A percentile compares a stretch with the other conserved stretches of the same genome.
Conservation (phyloP, 2,113 vertebrate genomes). For the Zapus hudsonius region DNA sequence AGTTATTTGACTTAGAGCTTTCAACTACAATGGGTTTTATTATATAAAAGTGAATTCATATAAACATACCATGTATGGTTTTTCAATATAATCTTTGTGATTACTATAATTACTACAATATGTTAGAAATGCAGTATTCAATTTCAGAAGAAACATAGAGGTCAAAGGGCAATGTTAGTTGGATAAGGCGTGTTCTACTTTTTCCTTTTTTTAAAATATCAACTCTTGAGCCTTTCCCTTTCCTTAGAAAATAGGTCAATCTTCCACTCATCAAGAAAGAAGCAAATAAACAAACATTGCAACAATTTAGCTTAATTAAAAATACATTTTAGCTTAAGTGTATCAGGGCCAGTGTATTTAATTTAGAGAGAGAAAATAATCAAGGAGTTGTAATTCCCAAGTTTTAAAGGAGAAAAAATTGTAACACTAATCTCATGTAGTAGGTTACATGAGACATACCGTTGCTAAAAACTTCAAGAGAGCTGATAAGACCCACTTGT, state of each 20-base stretch:
- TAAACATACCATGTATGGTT: not conserved
- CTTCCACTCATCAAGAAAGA: not conserved
- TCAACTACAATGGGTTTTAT: not conserved
- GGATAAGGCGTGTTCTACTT: not conserved
- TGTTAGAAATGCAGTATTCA: not conserved
- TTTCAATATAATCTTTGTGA: not conserved
- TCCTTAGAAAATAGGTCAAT: conserved; percentile 25
- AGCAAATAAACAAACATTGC: conserved; percentile 53
- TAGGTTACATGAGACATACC: not conserved
- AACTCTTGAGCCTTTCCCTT: not conserved
- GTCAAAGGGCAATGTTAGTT: not conserved
- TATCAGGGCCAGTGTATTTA: conserved; percentile 14
- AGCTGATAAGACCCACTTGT: not conserved
- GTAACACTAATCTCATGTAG: not conserved
- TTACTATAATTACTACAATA: not conserved
- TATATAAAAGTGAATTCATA: not conserved
- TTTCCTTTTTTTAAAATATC: not conserved
- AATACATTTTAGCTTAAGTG: conserved; percentile 29
- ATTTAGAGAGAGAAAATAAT: conserved; percentile 33
- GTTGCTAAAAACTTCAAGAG: not conserved
- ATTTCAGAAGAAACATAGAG: conserved; percentile 21
- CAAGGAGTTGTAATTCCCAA: not conserved
- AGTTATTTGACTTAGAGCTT: not conserved
- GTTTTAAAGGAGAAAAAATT: not conserved
- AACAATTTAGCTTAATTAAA: conserved; percentile 60